phyloP scores from a whole-genome alignment of 1,140 invertebrate species.

The Vanessa atalanta region DNA sequence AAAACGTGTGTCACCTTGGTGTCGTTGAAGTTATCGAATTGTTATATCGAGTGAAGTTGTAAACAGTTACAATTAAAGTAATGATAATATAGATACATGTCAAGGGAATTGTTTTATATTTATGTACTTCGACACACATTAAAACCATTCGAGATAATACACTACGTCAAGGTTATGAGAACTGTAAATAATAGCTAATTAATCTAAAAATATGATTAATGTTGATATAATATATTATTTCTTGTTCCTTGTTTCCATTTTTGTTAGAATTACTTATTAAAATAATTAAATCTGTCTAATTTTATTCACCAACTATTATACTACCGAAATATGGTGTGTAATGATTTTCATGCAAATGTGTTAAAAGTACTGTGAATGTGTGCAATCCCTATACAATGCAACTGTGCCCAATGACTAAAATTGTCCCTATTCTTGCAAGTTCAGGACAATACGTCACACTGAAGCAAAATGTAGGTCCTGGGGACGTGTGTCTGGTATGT shows the following conservation, averaged over 20 bases:
- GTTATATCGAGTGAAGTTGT: not conserved
- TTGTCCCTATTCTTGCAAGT: constrained; percentile 56
- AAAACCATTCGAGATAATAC: not conserved
- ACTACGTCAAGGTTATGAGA: not conserved
- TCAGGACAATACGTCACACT: constrained; percentile 77
- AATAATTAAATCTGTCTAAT: not conserved
- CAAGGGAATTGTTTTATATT: not conserved
- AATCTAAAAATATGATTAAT: not conserved
- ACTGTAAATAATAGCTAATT: not conserved
- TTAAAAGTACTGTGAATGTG: constrained; percentile 50
- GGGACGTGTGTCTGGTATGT: constrained; percentile 54
- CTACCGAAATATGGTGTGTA: constrained; percentile 33
- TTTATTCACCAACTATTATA: constrained; percentile 16
- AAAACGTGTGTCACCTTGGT: not conserved
- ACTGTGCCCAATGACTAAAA: constrained; percentile 78
- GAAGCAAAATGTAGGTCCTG: constrained; percentile 66
- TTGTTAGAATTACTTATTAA: not conserved
- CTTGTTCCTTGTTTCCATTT: not conserved
- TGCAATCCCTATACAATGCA: constrained; percentile 78
- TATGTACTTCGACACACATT: not conserved
- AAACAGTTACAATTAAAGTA: not conserved
- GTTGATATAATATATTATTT: not conserved
- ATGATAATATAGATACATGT: constrained; percentile 1
- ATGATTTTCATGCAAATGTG: constrained; percentile 53
- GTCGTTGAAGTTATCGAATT: not conserved